These are phyloP conservation scores for Amphibalanus amphitrite DNA, from an alignment of 1,140 invertebrate species.

Conservation along the genomic window DNA sequence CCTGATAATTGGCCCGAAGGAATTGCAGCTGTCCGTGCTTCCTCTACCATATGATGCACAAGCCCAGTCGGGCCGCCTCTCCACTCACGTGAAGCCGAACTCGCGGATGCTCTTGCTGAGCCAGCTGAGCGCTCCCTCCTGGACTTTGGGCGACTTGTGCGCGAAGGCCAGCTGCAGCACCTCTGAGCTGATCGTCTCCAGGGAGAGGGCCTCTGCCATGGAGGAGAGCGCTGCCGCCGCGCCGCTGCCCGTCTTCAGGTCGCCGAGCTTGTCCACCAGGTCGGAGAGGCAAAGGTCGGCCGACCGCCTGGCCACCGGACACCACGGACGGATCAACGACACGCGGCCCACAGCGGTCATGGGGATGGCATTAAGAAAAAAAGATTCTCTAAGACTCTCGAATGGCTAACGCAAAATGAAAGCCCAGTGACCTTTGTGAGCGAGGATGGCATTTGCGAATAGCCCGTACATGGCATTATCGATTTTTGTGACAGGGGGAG, in stretches of 20 bases:
- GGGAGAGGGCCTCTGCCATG: slow-evolving; percentile 53
- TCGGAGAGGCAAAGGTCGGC: slow-evolving; percentile 57
- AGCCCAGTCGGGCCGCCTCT: too few relatives aligned
- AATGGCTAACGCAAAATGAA: too few relatives aligned
- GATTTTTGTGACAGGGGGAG: too few relatives aligned
- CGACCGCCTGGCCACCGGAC: slow-evolving; percentile 35
- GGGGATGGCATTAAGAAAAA: too few relatives aligned
- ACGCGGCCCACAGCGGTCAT: too few relatives aligned
- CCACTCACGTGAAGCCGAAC: slow-evolving; percentile 59
- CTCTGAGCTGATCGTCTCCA: slow-evolving; percentile 54
- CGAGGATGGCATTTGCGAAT: too few relatives aligned
- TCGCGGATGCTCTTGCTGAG: slow-evolving; percentile 54
- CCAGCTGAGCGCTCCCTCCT: slow-evolving; percentile 67
- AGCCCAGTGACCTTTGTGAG: too few relatives aligned
- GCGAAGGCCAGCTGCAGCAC: slow-evolving; percentile 53
- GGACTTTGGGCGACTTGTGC: slow-evolving; percentile 82
- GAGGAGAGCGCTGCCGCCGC: slow-evolving; percentile 52
- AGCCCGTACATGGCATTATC: too few relatives aligned
- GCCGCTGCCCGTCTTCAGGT: slow-evolving; percentile 53
- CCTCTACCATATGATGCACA: too few relatives aligned
- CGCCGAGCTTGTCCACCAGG: slow-evolving; percentile 66
- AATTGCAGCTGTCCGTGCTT: too few relatives aligned
- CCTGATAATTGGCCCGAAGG: too few relatives aligned
- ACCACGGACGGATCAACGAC: neutral
- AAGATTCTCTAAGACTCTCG: too few relatives aligned